Evolutionary conservation across 2,113 vertebrate species (phyloP).

Genomic region (Cephalophus harveyi): DNA sequence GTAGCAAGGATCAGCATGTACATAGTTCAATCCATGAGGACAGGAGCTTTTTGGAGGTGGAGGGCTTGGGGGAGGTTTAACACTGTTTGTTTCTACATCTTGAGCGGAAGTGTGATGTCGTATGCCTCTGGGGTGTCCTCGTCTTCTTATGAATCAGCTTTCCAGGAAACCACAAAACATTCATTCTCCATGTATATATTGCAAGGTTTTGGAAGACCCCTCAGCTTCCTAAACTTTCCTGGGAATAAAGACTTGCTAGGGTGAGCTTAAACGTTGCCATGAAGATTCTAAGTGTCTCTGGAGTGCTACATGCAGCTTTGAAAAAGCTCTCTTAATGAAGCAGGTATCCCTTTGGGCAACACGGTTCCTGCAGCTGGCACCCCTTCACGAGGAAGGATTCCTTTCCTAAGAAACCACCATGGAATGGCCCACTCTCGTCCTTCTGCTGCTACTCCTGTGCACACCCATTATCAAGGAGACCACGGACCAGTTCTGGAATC

Average conservation of each 20-base stretch:
- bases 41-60: background rate
- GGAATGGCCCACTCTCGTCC: too few species aligned
- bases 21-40: background rate
- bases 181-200: background rate
- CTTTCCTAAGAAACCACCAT: background rate
- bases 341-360: background rate
- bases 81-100: background rate
- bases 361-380: background rate
- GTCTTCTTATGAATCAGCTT: background rate
- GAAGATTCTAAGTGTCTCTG: background rate
- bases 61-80: background rate
- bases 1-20: background rate
- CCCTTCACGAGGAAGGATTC: background rate
- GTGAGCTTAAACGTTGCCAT: background rate
- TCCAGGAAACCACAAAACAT: background rate
- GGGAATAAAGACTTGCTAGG: background rate
- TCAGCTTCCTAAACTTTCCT: background rate
- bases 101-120: background rate
- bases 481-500: background rate
- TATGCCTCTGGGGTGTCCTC: background rate
- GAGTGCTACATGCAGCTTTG: background rate
- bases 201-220: background rate
- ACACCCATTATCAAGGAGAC: background rate
- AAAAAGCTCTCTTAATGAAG: background rate
- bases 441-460: background rate